Base-by-base conservation (phyloP, 1,140 invertebrate genomes). In the Zaprionus ornatus region DNA sequence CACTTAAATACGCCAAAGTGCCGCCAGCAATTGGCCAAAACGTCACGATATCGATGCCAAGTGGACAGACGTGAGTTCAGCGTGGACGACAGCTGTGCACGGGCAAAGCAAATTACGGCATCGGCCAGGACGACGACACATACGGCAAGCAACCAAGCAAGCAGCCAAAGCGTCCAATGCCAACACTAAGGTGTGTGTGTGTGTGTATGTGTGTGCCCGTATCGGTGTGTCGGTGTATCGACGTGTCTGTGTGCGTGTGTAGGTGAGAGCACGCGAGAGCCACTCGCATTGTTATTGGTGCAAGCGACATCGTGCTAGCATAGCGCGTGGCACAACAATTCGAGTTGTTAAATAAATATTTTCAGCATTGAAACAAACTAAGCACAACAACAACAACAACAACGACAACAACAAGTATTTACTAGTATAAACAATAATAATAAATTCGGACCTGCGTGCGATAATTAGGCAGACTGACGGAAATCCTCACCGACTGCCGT, bases 161-260 rank as follows among this genome's bases (percentile, higher is more conserved):
- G 84, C 69, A n/a, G n/a, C n/a, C n/a, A 81, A 85, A 78, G 84
- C 84, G 84, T 90, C 78, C 85, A 80, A 90, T 72, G 74, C 78
- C 68, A 80, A 88, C 75, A 72, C 71, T 63, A 88, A 35, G 19
- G 64, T 45, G 62, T 74, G 48, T 35, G 59, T 61, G 32, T 55
- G 59, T 61, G 19, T 37, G 59, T 62, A 48, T 57, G 45, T 52
- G 64, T 76, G 25, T 45, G 29, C 60, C n/a, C n/a, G 56, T 55
- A 59, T 37, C 27, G 19, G n/a, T 64, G 37, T 56, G 12, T 29
- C 19, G 27, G 69, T 57, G 32, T 73, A 23, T 50, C 3, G 48
- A 9, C 21, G 48, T 50, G 54, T 37, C 29, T 50, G 62, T 55
- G 45, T 64, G 40, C 56, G 23, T 35, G 21, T 63, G 63, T 77